Conservation (phyloP, 2,113 vertebrate species). For the Sebastes schlegelii region DNA sequence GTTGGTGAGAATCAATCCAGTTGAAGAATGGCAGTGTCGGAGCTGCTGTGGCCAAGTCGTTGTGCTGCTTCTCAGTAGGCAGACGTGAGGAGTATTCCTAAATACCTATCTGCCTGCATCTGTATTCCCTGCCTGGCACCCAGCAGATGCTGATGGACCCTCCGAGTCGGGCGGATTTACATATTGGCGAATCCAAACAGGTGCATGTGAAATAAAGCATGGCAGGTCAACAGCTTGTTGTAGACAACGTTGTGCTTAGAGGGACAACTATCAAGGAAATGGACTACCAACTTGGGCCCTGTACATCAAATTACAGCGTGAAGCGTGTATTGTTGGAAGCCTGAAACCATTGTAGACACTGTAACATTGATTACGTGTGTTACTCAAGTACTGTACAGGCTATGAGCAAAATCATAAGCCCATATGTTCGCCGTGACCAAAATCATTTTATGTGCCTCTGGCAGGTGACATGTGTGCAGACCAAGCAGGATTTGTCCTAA, state of each 20-base stretch:
- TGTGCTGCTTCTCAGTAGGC: conserved; percentile 61
- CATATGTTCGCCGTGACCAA: neutral
- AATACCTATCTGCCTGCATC: conserved; percentile 55
- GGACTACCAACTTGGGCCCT: neutral
- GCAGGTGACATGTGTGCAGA: neutral
- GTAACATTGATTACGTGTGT: conserved; percentile 2
- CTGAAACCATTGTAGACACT: conserved; percentile 7
- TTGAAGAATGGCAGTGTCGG: conserved; percentile 74
- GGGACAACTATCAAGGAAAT: conserved; percentile 38
- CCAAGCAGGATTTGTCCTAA: conserved; percentile 18
- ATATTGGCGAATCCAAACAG: conserved; percentile 67
- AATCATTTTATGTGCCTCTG: neutral
- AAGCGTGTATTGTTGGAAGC: conserved; percentile 10
- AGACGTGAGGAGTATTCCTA: conserved; percentile 72
- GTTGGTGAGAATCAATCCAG: conserved; percentile 76
- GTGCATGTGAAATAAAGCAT: conserved; percentile 64
- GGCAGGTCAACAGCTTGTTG: conserved; percentile 71
- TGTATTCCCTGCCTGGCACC: conserved; percentile 63
- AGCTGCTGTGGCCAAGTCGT: conserved; percentile 65
- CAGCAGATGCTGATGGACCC: conserved; percentile 71
- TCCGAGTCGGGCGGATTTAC: conserved; percentile 59
- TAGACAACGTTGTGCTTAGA: conserved; percentile 32
- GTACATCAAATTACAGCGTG: conserved; percentile 27
- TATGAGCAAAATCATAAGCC: neutral
- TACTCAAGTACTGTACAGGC: neutral